Conservation (phyloP, 2,797 vertebrate genomes). For the Chiroxiphia lanceolata region DNA sequence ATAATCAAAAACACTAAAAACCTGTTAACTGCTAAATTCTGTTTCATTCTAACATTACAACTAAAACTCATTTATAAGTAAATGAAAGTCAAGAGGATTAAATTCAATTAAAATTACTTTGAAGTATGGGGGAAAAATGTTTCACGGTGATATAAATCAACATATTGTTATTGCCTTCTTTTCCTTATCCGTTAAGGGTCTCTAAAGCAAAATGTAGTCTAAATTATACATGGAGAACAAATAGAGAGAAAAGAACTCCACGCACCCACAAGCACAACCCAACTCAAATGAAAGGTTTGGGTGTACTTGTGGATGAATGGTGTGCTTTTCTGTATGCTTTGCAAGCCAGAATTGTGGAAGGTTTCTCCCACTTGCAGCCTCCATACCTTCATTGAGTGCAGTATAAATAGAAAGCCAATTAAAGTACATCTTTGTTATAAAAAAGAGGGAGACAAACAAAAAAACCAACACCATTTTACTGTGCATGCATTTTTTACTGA, state of each 20-base stretch:
- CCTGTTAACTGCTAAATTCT: slow-evolving; percentile 72
- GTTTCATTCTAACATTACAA: slow-evolving; percentile 70
- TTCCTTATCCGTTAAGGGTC: slow-evolving; percentile 66
- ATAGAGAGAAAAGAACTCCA: slow-evolving; percentile 30
- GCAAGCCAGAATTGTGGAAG: slow-evolving; percentile 6
- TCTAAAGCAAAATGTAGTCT: slow-evolving; percentile 57
- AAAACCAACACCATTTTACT: slow-evolving; percentile 30
- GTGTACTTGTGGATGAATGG: slow-evolving; percentile 49
- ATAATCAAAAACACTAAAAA: slow-evolving; percentile 73
- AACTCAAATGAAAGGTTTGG: slow-evolving; percentile 52
- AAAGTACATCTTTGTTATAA: slow-evolving; percentile 57
- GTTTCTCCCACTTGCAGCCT: slow-evolving; percentile 55
- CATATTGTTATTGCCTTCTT: slow-evolving; percentile 68
- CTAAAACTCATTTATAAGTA: slow-evolving; percentile 79
- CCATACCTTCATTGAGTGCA: slow-evolving; percentile 55
- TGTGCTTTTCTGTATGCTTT: slow-evolving; percentile 45
- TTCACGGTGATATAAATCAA: slow-evolving; percentile 73
- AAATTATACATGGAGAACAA: slow-evolving; percentile 59
- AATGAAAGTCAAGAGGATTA: slow-evolving; percentile 80
- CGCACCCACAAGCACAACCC: slow-evolving; percentile 58
- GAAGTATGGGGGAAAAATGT: slow-evolving; percentile 70
- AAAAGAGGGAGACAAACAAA: slow-evolving; percentile 48
- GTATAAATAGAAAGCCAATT: slow-evolving; percentile 71
- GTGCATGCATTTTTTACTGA: slow-evolving; percentile 53
- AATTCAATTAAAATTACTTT: slow-evolving; percentile 81